Conservation (phyloP, 2,797 vertebrate genomes). For the Cryptoprocta ferox region DNA sequence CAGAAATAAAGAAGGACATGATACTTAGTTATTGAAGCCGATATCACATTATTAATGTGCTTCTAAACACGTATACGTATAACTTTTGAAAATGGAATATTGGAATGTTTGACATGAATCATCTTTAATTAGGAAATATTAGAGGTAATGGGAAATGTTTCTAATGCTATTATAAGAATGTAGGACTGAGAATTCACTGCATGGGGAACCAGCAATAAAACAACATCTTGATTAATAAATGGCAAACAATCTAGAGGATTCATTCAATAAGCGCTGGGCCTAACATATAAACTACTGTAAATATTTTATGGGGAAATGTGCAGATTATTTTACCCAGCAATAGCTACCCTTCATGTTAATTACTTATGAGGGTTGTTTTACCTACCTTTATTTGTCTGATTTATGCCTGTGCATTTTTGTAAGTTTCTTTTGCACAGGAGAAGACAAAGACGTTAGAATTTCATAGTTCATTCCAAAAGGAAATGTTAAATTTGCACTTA, state of each 20-base stretch:
- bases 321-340: conserved; percentile 61
- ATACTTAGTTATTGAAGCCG: not conserved
- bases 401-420: not conserved
- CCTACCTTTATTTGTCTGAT: not conserved
- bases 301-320: conserved; percentile 76
- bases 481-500: not conserved
- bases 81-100: not conserved
- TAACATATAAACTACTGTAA: conserved; percentile 76
- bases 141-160: conserved; percentile 79
- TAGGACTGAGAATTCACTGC: conserved; percentile 64
- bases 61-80: not conserved
- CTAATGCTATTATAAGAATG: conserved; percentile 80
- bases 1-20: not conserved
- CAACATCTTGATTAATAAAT: conserved; percentile 80
- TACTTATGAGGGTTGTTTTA: not conserved
- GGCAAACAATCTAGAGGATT: conserved; percentile 77
- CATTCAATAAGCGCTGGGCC: conserved; percentile 74
- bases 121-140: not conserved
- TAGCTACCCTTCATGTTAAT: not conserved
- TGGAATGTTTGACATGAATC: not conserved
- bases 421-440: not conserved
- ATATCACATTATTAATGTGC: not conserved
- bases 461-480: not conserved
- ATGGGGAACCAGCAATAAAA: conserved; percentile 77
- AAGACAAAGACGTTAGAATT: not conserved